These are phyloP conservation scores for Emydoidea blandingii DNA, from an alignment of 2,797 vertebrate genomes.

Conservation along the genomic window DNA sequence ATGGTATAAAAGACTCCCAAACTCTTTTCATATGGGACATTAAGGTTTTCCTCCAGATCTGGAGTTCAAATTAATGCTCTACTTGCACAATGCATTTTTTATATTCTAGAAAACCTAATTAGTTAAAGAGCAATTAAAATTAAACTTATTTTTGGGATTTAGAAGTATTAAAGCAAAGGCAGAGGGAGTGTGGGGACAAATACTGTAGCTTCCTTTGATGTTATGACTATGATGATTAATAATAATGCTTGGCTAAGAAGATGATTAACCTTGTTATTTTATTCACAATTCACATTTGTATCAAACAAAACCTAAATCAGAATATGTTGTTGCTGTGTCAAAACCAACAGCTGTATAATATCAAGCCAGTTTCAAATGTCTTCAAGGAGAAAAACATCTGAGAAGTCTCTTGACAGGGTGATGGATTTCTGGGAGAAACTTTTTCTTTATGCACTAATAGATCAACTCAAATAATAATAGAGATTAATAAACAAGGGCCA, in stretches of 20 bases:
- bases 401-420: slow-evolving; percentile 34
- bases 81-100: slow-evolving; percentile 37
- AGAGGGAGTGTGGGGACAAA: slow-evolving; percentile 34
- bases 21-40: slow-evolving; percentile 7
- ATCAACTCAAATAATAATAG: slow-evolving; percentile 62
- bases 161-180: slow-evolving; percentile 56
- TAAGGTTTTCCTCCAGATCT: slow-evolving; percentile 38
- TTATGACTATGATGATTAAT: slow-evolving; percentile 4
- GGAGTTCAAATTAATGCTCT: slow-evolving; percentile 45
- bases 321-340: slow-evolving; percentile 31
- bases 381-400: slow-evolving; percentile 60
- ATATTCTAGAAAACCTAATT: slow-evolving; percentile 61
- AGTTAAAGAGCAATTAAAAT: slow-evolving; percentile 68
- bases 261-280: slow-evolving; percentile 60
- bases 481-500: slow-evolving; percentile 4
- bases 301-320: slow-evolving; percentile 26
- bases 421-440: slow-evolving; percentile 40
- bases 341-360: slow-evolving; percentile 42
- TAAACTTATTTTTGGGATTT: slow-evolving; percentile 65
- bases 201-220: background rate
- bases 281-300: slow-evolving; percentile 38
- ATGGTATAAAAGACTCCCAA: background rate
- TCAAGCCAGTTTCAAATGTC: slow-evolving; percentile 43
- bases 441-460: slow-evolving; percentile 27
- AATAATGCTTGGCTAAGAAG: slow-evolving; percentile 48